A percentile compares a stretch with the other conserved stretches of the same genome.
These are phyloP conservation scores for Coracias cyanogaster DNA, from an alignment of 2,797 vertebrate genomes.

Conservation along the genomic window DNA sequence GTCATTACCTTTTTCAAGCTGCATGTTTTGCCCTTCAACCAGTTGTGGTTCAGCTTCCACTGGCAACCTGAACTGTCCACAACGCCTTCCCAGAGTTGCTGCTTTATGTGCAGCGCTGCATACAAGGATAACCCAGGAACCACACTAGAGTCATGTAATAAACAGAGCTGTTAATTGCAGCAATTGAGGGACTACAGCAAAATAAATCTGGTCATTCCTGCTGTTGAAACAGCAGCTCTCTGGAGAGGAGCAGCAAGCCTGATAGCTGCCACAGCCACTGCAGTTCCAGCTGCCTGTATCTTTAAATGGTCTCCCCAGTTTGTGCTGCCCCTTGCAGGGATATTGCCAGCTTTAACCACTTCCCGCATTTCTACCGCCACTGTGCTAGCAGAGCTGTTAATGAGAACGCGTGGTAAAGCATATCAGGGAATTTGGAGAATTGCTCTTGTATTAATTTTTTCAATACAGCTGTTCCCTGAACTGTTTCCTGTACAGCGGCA, in stretches of 20 bases:
- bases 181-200: background rate
- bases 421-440: background rate
- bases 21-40: background rate
- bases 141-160: background rate
- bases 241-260: background rate
- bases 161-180: background rate
- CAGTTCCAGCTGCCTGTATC: background rate
- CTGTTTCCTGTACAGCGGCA: background rate
- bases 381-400: background rate
- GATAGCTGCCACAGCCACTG: background rate
- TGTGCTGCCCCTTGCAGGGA: background rate
- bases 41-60: background rate
- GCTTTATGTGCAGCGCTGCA: background rate
- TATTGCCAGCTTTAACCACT: background rate
- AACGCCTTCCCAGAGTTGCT: background rate
- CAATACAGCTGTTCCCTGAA: background rate
- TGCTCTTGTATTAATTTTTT: background rate
- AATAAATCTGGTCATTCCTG: background rate
- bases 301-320: background rate
- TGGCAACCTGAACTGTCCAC: background rate
- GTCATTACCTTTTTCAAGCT: background rate
- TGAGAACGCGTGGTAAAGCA: background rate
- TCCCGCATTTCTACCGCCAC: background rate
- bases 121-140: background rate
- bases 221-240: background rate